Evolutionary conservation across 2,797 vertebrate genomes (phyloP).

Genomic region (Hafferia zeledoni): DNA sequence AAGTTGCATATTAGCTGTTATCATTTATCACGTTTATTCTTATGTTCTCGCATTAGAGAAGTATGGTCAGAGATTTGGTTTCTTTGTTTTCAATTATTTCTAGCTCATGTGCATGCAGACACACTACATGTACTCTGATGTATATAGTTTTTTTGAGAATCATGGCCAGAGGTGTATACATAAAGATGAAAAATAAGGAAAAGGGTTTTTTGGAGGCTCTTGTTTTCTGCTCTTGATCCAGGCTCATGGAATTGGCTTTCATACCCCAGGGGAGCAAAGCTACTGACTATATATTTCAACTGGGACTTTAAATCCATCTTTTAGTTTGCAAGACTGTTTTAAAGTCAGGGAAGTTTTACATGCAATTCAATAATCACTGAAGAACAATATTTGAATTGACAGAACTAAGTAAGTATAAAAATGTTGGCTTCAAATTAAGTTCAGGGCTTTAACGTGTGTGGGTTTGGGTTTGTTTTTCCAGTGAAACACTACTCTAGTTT

Average conservation of each 20-base stretch:
- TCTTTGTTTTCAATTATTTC: neutral
- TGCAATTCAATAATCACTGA: neutral
- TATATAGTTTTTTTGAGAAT: neutral
- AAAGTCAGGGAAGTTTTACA: neutral
- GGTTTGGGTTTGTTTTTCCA: neutral
- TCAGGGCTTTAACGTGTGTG: neutral
- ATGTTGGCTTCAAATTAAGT: neutral
- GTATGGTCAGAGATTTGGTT: neutral
- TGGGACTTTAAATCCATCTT: neutral
- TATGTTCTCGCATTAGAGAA: neutral
- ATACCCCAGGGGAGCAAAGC: neutral
- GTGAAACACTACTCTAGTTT: neutral
- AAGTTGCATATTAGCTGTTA: neutral
- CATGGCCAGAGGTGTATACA: neutral
- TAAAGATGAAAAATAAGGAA: neutral
- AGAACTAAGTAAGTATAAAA: neutral
- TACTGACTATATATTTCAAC: neutral
- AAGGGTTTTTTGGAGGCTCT: neutral
- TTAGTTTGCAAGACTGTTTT: neutral
- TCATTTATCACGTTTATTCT: neutral
- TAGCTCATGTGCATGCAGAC: neutral
- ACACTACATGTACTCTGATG: accelerated
- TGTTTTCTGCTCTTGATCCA: neutral
- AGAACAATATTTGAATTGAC: neutral
- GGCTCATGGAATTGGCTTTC: neutral